A percentile compares a stretch with the other conserved stretches of the same genome.
phyloP scores from a whole-genome alignment of 2,888 invertebrate genomes.

The Lithodes maja region DNA sequence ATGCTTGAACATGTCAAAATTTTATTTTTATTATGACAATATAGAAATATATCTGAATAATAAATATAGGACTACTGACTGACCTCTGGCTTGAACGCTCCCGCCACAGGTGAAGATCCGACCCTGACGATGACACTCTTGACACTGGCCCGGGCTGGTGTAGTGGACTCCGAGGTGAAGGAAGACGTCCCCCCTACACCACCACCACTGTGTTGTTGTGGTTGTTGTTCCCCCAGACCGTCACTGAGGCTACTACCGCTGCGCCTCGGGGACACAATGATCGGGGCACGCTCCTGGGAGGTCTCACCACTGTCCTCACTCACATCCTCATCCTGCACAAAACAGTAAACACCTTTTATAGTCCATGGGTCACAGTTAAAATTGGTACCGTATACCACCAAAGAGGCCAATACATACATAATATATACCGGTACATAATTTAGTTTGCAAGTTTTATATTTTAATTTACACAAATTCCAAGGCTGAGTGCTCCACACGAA shows the following conservation, averaged over 20 bases:
- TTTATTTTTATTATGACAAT: too few relatives aligned
- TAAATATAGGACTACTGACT: background rate
- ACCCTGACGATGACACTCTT: conserved; percentile 90
- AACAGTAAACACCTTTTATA: background rate
- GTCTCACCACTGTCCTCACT: conserved; percentile 71
- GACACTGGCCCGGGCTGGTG: conserved; percentile 73
- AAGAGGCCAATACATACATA: too few relatives aligned
- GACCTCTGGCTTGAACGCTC: conserved; percentile 58
- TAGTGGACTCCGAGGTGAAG: conserved; percentile 62
- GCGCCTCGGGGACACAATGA: conserved; percentile 83
- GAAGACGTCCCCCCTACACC: conserved; percentile 50
- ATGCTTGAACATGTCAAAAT: too few relatives aligned
- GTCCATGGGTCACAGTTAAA: too few relatives aligned
- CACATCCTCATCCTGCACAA: conserved; percentile 71
- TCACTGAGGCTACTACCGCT: conserved; percentile 55
- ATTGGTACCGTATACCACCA: too few relatives aligned
- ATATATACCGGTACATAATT: too few relatives aligned
- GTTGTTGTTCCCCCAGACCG: conserved; percentile 32
- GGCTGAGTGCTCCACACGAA: too few relatives aligned
- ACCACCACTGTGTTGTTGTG: background rate
- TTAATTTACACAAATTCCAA: too few relatives aligned
- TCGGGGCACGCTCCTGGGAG: conserved; percentile 80
- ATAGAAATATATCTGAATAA: too few relatives aligned
- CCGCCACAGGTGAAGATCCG: conserved; percentile 71
- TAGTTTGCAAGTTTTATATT: too few relatives aligned